Conservation (phyloP, 2,113 vertebrate species). For the Amblyornis subalaris region DNA sequence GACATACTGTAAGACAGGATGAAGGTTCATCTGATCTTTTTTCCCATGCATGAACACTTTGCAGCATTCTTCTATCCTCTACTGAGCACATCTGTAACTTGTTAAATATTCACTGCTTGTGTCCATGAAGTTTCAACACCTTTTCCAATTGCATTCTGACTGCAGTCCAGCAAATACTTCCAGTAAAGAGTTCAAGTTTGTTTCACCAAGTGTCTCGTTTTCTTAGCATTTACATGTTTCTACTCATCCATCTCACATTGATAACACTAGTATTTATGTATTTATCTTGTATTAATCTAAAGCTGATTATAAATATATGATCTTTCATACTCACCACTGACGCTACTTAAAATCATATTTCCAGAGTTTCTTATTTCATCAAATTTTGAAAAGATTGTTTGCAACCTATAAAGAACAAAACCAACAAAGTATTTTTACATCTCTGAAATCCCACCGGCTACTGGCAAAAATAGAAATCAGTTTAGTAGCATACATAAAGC, state of each 20-base stretch:
- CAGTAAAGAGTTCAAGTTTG: neutral
- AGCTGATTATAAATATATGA: neutral
- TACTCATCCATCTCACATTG: neutral
- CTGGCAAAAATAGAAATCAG: neutral
- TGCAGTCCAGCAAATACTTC: neutral
- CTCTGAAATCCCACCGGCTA: neutral
- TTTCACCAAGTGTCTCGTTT: neutral
- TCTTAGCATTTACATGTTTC: neutral
- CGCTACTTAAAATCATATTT: slow-evolving; percentile 86
- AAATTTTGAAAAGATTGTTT: slow-evolving; percentile 89
- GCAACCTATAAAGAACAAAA: slow-evolving; percentile 81
- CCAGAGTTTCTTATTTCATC: slow-evolving; percentile 92
- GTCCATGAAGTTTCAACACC: slow-evolving; percentile 4
- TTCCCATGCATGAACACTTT: neutral
- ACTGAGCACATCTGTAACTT: neutral
- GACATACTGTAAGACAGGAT: neutral
- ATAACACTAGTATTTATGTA: neutral
- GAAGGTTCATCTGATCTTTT: neutral
- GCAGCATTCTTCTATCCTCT: neutral
- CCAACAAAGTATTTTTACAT: neutral
- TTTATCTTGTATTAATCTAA: neutral
- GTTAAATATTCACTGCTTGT: neutral
- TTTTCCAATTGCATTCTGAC: neutral
- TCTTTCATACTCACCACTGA: slow-evolving; percentile 81
- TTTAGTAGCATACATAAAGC: neutral